Percentiles rank a stretch among this genome's conserved stretches.
Conservation (phyloP, 1,140 invertebrate genomes). For the Proctacanthus coquilletti region DNA sequence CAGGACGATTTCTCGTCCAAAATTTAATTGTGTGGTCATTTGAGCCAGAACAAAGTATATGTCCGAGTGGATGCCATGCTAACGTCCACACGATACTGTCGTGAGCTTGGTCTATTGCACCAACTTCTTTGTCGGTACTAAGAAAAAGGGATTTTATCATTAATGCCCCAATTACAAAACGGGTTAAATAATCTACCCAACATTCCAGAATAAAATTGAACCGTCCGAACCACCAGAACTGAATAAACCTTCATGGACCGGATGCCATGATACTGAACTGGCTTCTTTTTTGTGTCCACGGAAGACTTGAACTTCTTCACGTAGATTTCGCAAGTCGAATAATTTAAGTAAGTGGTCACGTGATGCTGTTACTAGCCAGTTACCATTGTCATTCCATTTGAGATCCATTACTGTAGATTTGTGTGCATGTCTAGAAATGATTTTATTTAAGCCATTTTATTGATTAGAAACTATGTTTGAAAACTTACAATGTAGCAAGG, state of each 20-base stretch:
- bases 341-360: constrained; percentile 95
- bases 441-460: background rate
- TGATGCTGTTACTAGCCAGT: constrained; percentile 98
- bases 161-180: background rate
- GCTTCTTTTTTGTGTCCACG: constrained; percentile 98
- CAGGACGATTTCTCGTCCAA: constrained; percentile 96
- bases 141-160: constrained; percentile 8
- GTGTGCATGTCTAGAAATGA: constrained; percentile 75
- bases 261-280: constrained; percentile 95
- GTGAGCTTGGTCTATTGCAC: constrained; percentile 93
- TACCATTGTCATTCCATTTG: constrained; percentile 98
- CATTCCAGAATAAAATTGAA: constrained; percentile 96
- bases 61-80: constrained; percentile 97
- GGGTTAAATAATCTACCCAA: constrained; percentile 56
- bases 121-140: constrained; percentile 94
- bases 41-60: constrained; percentile 94
- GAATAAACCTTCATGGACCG: constrained; percentile 89
- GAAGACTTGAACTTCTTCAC: constrained; percentile 89
- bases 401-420: constrained; percentile 99
- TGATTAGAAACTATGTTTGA: background rate
- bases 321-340: constrained; percentile 93
- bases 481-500: constrained; percentile 58
- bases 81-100: constrained; percentile 98
- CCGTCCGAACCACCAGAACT: constrained; percentile 95
- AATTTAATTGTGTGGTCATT: constrained; percentile 98